Evolutionary conservation across 2,797 vertebrate species (phyloP), one percentile per base, ranked within the genome.

Genomic region (Hybognathus amarus): DNA sequence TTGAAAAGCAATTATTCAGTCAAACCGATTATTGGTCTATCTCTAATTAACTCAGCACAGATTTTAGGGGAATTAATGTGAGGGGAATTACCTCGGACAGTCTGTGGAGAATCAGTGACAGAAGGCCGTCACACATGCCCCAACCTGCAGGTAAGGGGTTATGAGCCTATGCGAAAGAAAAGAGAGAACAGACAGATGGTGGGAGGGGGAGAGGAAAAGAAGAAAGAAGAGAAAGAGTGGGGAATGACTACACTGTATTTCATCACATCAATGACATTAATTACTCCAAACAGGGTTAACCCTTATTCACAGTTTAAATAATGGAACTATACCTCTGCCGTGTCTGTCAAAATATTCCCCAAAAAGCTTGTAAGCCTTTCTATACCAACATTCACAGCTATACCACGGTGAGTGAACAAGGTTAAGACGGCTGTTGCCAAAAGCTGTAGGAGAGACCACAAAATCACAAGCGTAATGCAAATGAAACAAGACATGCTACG

Each of bases 91-190:
- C 95, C 96, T 97, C 92, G 47, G 89, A 91, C 77, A 99, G 87
- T 0, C 92, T 87, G 87, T 96, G 93, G 24, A 94, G 87, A 54
- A 97, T 89, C 85, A 98, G 91, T 87, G 92, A 93, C 70, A 98
- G 90, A 30, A 97, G 87, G 22, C 96, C 96, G 0, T 99, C 97
- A 1, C 94, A 97, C 84, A 96, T 90, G 63, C 97, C 97, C 91
- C 94, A 94, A 87, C 93, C 94, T 61, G 91, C 61, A 2, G 96
- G 96, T 0, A 90, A 92, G 12, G 94, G 89, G 52, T 95, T 20
- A 6, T 88, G 90, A n/a, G 90, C 78, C 97, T 98, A 89, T 52
- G 56, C 84, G 77, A 88, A 18, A 87, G 40, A 88, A 76, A 27
- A 67, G 33, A 59, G 52, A 47, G 64, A 61, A 20, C 77, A 59